Evolutionary conservation across 2,113 vertebrate species (phyloP).

Genomic region (Otocyon megalotis): DNA sequence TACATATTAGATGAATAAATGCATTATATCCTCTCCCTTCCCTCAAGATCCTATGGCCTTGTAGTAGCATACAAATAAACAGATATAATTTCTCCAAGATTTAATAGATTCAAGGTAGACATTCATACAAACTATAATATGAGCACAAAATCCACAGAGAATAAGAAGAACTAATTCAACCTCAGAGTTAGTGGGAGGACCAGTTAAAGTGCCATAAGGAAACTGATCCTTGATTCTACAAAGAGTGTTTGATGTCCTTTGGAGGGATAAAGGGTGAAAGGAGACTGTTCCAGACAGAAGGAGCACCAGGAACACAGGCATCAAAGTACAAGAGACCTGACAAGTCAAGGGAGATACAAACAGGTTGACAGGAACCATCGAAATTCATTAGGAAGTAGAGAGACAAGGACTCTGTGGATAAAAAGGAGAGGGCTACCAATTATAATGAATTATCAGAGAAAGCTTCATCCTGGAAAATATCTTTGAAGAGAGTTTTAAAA

Average conservation of each 20-base stretch:
- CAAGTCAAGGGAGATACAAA: neutral
- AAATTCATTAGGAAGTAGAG: neutral
- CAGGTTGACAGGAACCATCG: neutral
- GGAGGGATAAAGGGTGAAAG: neutral
- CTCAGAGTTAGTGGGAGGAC: neutral
- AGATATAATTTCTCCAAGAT: neutral
- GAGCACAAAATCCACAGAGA: neutral
- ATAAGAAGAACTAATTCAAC: neutral
- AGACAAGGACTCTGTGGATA: neutral
- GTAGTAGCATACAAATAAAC: neutral
- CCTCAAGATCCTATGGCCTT: neutral
- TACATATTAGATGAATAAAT: neutral
- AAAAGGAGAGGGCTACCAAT: neutral
- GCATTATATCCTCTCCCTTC: neutral
- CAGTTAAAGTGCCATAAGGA: neutral
- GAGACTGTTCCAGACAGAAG: neutral
- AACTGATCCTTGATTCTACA: neutral
- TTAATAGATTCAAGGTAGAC: neutral
- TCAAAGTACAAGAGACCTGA: neutral
- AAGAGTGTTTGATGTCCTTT: neutral
- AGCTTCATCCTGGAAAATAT: neutral
- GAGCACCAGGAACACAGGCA: neutral
- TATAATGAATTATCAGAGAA: neutral
- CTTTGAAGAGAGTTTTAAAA: neutral
- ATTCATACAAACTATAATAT: neutral